phyloP scores from a whole-genome alignment of 2,888 invertebrate genomes.

The Yponomeuta sedellus region DNA sequence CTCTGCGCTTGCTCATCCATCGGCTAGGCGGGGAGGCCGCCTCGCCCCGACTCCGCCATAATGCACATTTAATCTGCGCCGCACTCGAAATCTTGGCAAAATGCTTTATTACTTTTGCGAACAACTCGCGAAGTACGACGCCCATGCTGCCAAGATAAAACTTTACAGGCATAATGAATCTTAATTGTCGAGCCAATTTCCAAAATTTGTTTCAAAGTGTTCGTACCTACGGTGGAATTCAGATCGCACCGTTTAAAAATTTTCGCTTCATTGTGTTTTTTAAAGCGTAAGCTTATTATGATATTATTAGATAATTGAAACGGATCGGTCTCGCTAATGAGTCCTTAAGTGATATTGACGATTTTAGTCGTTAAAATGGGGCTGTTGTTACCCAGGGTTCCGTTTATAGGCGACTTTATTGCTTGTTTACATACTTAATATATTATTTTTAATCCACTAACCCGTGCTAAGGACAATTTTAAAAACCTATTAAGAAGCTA shows the following conservation, averaged over 20 bases:
- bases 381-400: background rate
- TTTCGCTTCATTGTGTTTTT: slow-evolving; percentile 15
- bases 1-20: too few species aligned
- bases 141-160: slow-evolving; percentile 57
- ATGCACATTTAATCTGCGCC: slow-evolving; percentile 66
- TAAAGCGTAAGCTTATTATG: slow-evolving; percentile 1
- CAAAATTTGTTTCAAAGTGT: slow-evolving; percentile 65
- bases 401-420: background rate
- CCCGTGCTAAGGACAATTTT: too few species aligned
- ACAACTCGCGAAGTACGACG: slow-evolving; percentile 55
- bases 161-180: slow-evolving; percentile 74
- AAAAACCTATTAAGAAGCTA: too few species aligned
- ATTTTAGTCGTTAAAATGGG: background rate
- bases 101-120: slow-evolving; percentile 70
- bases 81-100: slow-evolving; percentile 63
- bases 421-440: background rate
- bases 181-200: slow-evolving; percentile 67
- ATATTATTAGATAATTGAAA: background rate
- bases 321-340: background rate
- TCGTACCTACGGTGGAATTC: slow-evolving; percentile 21
- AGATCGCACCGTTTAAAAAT: background rate
- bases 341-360: background rate
- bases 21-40: slow-evolving; percentile 33
- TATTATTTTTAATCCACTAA: too few species aligned
- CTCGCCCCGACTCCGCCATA: slow-evolving; percentile 40